phyloP scores from a whole-genome alignment of 2,797 vertebrate genomes.

The Microctenopoma stevenorrisi region DNA sequence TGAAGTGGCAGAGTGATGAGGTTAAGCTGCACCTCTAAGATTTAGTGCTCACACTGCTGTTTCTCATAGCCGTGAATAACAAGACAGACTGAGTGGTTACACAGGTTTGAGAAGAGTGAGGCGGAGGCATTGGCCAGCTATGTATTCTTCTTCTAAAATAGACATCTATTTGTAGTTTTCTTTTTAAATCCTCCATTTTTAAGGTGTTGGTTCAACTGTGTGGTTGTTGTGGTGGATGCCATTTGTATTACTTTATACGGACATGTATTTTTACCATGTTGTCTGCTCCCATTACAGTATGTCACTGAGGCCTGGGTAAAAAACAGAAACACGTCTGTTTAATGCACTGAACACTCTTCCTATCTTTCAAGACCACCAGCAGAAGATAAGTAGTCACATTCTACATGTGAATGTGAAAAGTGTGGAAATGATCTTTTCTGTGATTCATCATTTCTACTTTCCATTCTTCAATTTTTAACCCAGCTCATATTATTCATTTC shows the following conservation, averaged over 20 bases:
- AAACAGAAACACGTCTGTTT: no score
- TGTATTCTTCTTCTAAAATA: no score
- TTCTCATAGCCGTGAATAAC: neutral
- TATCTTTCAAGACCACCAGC: neutral
- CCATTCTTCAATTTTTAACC: neutral
- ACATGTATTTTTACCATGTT: no score
- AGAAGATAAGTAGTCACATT: constrained; percentile 8
- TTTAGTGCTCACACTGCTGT: neutral
- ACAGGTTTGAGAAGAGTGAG: neutral
- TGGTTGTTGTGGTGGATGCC: no score
- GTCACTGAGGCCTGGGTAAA: no score
- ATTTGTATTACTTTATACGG: no score
- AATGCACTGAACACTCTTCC: neutral
- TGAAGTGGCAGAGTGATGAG: neutral
- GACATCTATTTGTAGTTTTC: no score
- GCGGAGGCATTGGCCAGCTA: no score
- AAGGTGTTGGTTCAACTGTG: no score
- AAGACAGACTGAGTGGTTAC: no score
- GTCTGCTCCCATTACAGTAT: no score
- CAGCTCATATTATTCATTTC: neutral
- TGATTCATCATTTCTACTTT: constrained; percentile 4
- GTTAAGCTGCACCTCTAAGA: neutral
- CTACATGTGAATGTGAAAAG: neutral
- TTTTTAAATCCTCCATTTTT: no score
- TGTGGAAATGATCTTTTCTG: neutral